Evolutionary conservation across 2,888 invertebrate species (phyloP).

Genomic region (Nemurella pictetii): DNA sequence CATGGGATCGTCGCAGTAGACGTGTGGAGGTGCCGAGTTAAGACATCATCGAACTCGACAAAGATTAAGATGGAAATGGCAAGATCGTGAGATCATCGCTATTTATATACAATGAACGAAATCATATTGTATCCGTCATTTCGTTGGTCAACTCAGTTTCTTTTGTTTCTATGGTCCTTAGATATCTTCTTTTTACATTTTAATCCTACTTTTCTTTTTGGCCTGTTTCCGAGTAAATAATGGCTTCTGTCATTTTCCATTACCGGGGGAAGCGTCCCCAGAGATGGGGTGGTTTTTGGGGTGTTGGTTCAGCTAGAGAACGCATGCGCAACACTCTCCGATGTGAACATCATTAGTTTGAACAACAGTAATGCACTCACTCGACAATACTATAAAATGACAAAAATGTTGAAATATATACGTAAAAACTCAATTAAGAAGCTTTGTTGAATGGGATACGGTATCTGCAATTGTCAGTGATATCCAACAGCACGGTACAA

Average conservation of each 20-base stretch:
- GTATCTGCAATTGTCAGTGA: constrained; percentile 16
- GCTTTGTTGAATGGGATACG: background rate
- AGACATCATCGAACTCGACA: no score
- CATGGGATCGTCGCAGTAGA: no score
- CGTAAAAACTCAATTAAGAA: background rate
- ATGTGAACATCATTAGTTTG: constrained; percentile 28
- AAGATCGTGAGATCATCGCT: no score
- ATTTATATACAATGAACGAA: background rate
- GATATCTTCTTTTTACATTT: constrained; percentile 23
- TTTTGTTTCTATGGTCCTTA: background rate
- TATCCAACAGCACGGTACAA: background rate
- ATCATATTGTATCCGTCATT: background rate
- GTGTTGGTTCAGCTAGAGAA: background rate
- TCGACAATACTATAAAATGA: constrained; percentile 6
- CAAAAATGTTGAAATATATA: constrained; percentile 23
- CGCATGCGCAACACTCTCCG: constrained; percentile 13
- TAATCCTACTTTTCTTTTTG: constrained; percentile 28
- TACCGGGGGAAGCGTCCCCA: constrained; percentile 47
- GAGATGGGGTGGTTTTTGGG: constrained; percentile 13
- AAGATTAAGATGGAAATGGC: no score
- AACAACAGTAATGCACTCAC: constrained; percentile 26
- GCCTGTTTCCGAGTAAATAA: constrained; percentile 55
- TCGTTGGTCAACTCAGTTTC: background rate
- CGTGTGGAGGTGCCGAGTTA: no score
- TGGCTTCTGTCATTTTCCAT: constrained; percentile 57